phyloP scores from a whole-genome alignment of 1,140 invertebrate species.

The Dinothrombium tinctorium region DNA sequence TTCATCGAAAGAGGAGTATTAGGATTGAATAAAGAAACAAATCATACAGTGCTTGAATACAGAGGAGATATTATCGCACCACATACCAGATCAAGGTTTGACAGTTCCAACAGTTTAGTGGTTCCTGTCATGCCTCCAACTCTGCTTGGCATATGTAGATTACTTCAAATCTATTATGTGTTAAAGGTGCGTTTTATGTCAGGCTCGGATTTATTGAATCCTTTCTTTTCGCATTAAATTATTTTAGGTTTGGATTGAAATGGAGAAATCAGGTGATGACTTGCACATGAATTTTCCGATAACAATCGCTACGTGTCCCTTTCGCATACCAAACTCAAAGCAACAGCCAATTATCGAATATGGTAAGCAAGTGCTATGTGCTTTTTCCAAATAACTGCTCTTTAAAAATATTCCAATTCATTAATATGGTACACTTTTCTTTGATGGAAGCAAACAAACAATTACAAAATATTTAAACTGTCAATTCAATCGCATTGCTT shows the following conservation, averaged over 20 bases:
- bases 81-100: constrained; percentile 32
- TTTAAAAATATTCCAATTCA: too few species aligned
- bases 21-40: constrained; percentile 42
- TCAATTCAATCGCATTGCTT: too few species aligned
- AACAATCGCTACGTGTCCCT: constrained; percentile 51
- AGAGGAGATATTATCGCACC: constrained; percentile 35
- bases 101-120: constrained; percentile 37
- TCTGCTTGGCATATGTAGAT: constrained; percentile 39
- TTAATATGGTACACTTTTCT: too few species aligned
- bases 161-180: constrained; percentile 54
- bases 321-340: constrained; percentile 44
- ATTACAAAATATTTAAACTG: too few species aligned
- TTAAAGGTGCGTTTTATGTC: constrained; percentile 33
- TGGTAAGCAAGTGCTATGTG: constrained; percentile 26
- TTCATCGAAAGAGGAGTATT: constrained; percentile 54
- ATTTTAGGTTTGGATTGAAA: constrained; percentile 37
- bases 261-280: constrained; percentile 44
- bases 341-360: constrained; percentile 39
- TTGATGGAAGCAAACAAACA: too few species aligned
- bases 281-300: constrained; percentile 54
- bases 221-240: constrained; percentile 9
- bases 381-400: not conserved
- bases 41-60: constrained; percentile 46
- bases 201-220: not conserved
- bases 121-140: constrained; percentile 57